A percentile compares a stretch with the other conserved stretches of the same genome.
Conservation (phyloP, 2,113 vertebrate species). For the Leuciscus idus region DNA sequence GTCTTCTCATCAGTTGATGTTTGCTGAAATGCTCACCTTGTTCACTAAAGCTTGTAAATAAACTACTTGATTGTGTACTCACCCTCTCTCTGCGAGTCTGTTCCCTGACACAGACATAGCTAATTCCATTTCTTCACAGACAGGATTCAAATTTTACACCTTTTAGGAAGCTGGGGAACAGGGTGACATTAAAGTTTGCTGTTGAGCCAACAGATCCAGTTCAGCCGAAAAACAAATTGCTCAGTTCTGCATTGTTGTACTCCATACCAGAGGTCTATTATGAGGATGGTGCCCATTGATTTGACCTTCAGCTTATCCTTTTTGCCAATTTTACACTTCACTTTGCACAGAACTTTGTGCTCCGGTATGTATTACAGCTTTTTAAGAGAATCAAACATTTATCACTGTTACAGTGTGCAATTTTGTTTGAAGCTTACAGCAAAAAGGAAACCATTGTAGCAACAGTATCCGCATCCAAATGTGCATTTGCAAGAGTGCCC, state of each 20-base stretch:
- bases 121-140: constrained; percentile 7
- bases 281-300: constrained; percentile 33
- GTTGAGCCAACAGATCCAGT: constrained; percentile 12
- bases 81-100: too few species aligned
- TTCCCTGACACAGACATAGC: background rate
- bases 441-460: background rate
- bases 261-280: constrained; percentile 9
- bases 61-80: too few species aligned
- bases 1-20: too few species aligned
- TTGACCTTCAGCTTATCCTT: constrained; percentile 41
- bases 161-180: background rate
- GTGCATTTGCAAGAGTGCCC: background rate
- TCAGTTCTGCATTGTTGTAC: constrained; percentile 23
- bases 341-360: background rate
- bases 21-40: too few species aligned
- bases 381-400: background rate
- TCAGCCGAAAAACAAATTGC: constrained; percentile 9
- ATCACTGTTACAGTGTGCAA: background rate
- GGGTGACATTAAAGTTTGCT: background rate
- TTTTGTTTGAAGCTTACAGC: background rate
- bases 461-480: background rate
- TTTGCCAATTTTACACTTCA: constrained; percentile 27
- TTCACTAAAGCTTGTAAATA: too few species aligned
- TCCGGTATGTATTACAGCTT: constrained; percentile 2
- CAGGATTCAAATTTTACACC: background rate